Conservation (phyloP, 2,113 vertebrate species). For the Phyllostomus discolor region DNA sequence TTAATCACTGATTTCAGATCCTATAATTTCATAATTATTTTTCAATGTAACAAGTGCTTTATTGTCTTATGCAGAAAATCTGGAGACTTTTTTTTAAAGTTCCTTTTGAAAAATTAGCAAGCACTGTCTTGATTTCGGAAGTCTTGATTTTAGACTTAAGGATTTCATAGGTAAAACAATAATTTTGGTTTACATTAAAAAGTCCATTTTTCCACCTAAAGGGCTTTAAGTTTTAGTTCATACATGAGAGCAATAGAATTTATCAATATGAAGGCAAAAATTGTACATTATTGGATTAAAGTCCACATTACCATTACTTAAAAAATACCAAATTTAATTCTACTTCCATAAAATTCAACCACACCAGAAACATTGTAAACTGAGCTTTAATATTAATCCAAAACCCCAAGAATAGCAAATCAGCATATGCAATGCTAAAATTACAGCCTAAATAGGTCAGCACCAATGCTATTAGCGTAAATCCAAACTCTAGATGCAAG, state of each 20-base stretch:
- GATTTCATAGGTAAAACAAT: not conserved
- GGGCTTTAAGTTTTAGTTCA: not conserved
- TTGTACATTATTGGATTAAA: not conserved
- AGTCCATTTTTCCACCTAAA: not conserved
- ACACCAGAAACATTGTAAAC: not conserved
- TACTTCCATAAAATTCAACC: not conserved
- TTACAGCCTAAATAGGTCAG: not conserved
- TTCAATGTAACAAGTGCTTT: not conserved
- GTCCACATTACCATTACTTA: not conserved
- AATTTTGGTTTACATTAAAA: not conserved
- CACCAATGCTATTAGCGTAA: not conserved
- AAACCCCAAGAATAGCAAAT: conserved; percentile 10
- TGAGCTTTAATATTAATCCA: not conserved
- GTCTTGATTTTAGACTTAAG: not conserved
- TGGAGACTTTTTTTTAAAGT: not conserved
- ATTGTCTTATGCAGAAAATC: not conserved
- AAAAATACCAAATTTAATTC: not conserved
- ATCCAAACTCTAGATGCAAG: not conserved
- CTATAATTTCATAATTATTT: not conserved
- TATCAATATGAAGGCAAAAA: conserved; percentile 10
- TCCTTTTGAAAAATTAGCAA: not conserved
- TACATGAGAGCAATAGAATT: not conserved
- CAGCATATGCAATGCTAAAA: conserved; percentile 1
- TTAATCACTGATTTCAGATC: not conserved
- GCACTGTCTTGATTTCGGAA: not conserved